These are phyloP conservation scores for Phaedon cochleariae DNA, from an alignment of 2,888 invertebrate genomes.

Conservation along the genomic window DNA sequence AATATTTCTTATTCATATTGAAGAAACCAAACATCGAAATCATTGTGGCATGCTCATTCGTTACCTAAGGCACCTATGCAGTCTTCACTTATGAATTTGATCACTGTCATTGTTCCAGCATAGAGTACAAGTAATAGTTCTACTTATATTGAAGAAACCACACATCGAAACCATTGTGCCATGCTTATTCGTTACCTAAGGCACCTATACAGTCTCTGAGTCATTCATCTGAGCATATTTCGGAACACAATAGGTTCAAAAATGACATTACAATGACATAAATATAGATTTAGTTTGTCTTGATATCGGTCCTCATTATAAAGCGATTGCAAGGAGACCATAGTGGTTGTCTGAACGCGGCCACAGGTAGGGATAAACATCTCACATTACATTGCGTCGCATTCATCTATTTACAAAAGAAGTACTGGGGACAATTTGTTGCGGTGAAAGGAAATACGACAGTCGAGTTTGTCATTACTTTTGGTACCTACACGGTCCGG, in stretches of 20 bases:
- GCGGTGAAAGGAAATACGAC: conserved; percentile 58
- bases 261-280: conserved; percentile 62
- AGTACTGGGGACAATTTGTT: conserved; percentile 58
- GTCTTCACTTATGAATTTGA: too few relatives aligned
- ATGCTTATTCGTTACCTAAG: too few relatives aligned
- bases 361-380: conserved; percentile 58
- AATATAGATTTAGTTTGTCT: conserved; percentile 61
- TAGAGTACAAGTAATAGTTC: too few relatives aligned
- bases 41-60: too few relatives aligned
- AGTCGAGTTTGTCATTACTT: conserved; percentile 14
- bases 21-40: too few relatives aligned
- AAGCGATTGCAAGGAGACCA: conserved; percentile 50
- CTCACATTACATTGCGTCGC: conserved; percentile 59
- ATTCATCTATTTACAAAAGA: conserved; percentile 54
- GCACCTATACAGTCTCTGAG: conserved; percentile 18
- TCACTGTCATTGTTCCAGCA: too few relatives aligned
- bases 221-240: conserved; percentile 46
- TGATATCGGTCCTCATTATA: conserved; percentile 56
- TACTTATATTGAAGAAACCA: too few relatives aligned
- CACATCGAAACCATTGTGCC: too few relatives aligned
- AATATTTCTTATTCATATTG: too few relatives aligned
- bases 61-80: conserved; percentile 6
- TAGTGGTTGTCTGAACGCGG: conserved; percentile 56
- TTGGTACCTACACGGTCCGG: neutral
- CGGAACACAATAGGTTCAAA: conserved; percentile 57